These are phyloP conservation scores for Antechinus stuartii DNA, from an alignment of 2,113 vertebrate genomes.

Conservation along the genomic window DNA sequence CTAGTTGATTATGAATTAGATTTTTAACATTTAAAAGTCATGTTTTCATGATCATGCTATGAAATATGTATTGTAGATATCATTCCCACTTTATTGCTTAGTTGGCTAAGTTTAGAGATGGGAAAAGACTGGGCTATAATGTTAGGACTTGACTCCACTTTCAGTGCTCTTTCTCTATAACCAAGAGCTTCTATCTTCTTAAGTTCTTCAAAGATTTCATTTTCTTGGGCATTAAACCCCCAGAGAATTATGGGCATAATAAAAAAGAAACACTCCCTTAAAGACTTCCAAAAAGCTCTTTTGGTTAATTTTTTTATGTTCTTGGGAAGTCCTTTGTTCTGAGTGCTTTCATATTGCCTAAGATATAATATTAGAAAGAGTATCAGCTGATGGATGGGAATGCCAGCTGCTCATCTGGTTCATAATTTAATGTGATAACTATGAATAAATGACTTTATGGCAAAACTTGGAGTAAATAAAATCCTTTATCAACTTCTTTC, in stretches of 20 bases:
- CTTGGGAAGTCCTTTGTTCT: slow-evolving; percentile 23
- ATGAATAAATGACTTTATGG: not conserved
- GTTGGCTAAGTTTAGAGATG: not conserved
- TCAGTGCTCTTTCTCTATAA: not conserved
- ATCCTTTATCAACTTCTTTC: not conserved
- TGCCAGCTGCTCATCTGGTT: not conserved
- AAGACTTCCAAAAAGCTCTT: slow-evolving; percentile 23
- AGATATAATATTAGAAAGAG: slow-evolving; percentile 2
- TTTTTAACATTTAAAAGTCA: not conserved
- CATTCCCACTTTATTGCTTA: not conserved
- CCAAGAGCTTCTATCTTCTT: not conserved
- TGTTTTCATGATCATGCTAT: not conserved
- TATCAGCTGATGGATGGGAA: not conserved
- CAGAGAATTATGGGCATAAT: not conserved
- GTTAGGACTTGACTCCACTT: not conserved
- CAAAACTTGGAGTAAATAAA: not conserved
- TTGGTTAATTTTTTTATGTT: not conserved
- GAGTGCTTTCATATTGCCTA: slow-evolving; percentile 9
- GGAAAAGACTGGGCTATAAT: not conserved
- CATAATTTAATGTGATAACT: not conserved
- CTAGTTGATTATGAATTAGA: not conserved
- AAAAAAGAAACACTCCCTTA: slow-evolving; percentile 12
- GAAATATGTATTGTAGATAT: not conserved
- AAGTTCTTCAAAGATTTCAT: slow-evolving; percentile 41
- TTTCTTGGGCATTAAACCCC: not conserved